Base-by-base conservation (phyloP, 2,113 vertebrate species). In the Bubo bubo region DNA sequence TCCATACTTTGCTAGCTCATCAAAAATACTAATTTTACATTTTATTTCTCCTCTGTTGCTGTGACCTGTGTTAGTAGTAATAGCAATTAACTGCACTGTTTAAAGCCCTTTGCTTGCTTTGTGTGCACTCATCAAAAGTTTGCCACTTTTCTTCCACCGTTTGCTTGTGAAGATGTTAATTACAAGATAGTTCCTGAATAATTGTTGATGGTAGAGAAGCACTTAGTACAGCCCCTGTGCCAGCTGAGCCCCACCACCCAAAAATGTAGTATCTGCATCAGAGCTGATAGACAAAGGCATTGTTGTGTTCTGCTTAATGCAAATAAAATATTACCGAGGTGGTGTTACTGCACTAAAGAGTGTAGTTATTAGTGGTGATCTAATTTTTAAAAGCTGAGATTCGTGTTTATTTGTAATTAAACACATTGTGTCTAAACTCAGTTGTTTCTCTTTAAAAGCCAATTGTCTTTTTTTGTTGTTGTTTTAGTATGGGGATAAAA, bases 121-220 rank as follows among this genome's bases (percentile, higher is more conserved):
- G 32, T 93, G 24, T 60, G 39, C 34, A 16, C 50, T 41, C 64
- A 58, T 92, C 90, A 58, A 34, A 96, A 96, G 79, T 96, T 96
- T 92, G 58, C 56, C 32, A 45, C 58, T 77, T 79, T 67, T 81
- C 45, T 92, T 82, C 41, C 15, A 24, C 66, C 4, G 3, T 82
- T 85, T 52, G 34, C 35, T 52, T 75, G 49, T 68, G 49, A 87
- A 82, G 49, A 79, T 76, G 70, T 81, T 95, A 86, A 93, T 91
- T 82, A 79, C 39, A 75, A 81, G 77, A 85, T 90, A 77, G 53
- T 79, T 93, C 49, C 90, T 82, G 84, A 28, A 45, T 95, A 72
- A 88, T 72, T 12, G 9, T 58, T 82, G 66, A 30, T 62, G 66
- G 39, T 64, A 52, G 52, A 79, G 52, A 72, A 82, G 77, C 71